Evolutionary conservation across 1,140 invertebrate genomes (phyloP), one percentile per base, ranked within the genome.

Genomic region (Achroia grisella): DNA sequence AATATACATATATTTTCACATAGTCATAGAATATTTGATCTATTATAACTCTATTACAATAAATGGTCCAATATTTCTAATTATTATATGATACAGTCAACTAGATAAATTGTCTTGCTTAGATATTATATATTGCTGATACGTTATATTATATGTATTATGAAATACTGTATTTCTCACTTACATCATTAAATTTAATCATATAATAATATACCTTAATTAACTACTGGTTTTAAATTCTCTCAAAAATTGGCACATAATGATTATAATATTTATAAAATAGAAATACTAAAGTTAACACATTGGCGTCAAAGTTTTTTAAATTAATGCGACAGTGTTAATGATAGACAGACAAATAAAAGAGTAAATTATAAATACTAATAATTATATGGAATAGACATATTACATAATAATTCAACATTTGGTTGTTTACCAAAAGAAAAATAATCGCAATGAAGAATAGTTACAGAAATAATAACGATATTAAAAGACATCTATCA

Each of bases 161-260:
- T 39, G 48, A 59, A 63, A 63, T 63, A 63, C 61, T 54, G 48
- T 42, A 44, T 52, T 42, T 33, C 44, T 58, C 39, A 55, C 48
- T 48, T 47, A 44, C 17, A 32, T 17, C 48, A 42, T 15, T 40
- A 43, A 44, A 44, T 29, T 32, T 44, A 41, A 37, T 54, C 17
- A 23, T 23, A 23, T 23, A 43, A 17, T 56, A 49, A n/a, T n/a
- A n/a, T n/a, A n/a, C 39, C 34, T 52, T 63, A 56, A 54, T 27
- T 34, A 30, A 47, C 51, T 48, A 57, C 41, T 40, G 62, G 60
- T 55, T 63, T 65, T 74, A 78, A 73, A 71, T 71, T 79, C 64
- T 67, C 62, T 71, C 66, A 62, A 74, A 64, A 69, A 56, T 82
- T 80, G 78, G 78, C 78, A 82, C 78, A 66, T 72, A 72, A 61